Conservation (phyloP, 2,888 invertebrate genomes). For the Melipona beecheii region DNA sequence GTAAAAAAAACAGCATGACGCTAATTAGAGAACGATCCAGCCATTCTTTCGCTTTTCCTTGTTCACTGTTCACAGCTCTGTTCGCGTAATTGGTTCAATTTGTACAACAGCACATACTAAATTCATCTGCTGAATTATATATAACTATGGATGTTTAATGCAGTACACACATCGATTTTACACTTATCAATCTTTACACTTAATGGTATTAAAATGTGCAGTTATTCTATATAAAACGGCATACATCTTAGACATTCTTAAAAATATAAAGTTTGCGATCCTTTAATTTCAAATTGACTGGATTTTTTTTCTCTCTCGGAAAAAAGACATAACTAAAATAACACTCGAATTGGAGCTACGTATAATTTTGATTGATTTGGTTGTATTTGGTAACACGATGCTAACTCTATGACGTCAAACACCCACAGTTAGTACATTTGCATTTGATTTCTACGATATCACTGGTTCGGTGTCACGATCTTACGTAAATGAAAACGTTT, state of each 20-base stretch:
- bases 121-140: constrained; percentile 49
- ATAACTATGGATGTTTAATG: constrained; percentile 70
- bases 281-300: constrained; percentile 55
- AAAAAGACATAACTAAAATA: constrained; percentile 51
- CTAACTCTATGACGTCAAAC: constrained; percentile 64
- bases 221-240: constrained; percentile 54
- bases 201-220: constrained; percentile 44
- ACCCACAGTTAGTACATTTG: constrained; percentile 68
- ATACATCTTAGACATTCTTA: constrained; percentile 54
- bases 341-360: constrained; percentile 42
- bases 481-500: constrained; percentile 60
- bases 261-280: constrained; percentile 59
- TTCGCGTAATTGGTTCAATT: constrained; percentile 68
- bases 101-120: constrained; percentile 68
- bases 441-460: constrained; percentile 48
- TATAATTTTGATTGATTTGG: constrained; percentile 61
- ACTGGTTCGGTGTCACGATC: constrained; percentile 52
- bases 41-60: constrained; percentile 62
- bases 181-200: constrained; percentile 36
- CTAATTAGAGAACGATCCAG: constrained; percentile 67
- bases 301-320: constrained; percentile 7
- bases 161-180: constrained; percentile 46
- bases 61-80: constrained; percentile 58
- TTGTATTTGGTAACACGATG: constrained; percentile 54
- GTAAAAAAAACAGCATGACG: constrained; percentile 43